Evolutionary conservation across 2,888 invertebrate genomes (phyloP), one percentile per base, ranked within the genome.

Genomic region (Drosophila cognata): DNA sequence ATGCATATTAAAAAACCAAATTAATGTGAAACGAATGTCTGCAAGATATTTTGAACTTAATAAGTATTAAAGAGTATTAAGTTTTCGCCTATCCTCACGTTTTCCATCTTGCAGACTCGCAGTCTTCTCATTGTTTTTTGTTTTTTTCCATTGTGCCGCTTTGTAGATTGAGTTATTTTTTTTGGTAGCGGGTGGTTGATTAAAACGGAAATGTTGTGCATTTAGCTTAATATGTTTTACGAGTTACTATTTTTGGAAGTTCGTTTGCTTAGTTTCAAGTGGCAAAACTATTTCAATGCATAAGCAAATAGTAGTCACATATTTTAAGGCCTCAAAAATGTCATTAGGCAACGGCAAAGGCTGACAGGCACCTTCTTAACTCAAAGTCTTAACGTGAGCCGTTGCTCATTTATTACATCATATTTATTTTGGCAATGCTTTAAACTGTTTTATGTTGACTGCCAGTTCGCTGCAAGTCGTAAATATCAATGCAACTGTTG

Each of bases 151-250:
- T 69, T 65, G 73, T 71, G 31, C 56, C 62, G 80, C 50, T 65
- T 65, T 81, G 64, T 55, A 79, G 78, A 84, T 89, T 70, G 56
- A 84, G 77, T 82, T 81, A 72, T 80, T 79, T 50, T 50, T 36
- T 65, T 53, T 77, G 72, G 63, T 84, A 81, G 89, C 91, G 89
- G 90, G 89, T 87, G 90, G 82, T 87, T 88, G 83, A 90, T 91
- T 88, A 88, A 86, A 91, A 76, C 83, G 87, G 91, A 91, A 89
- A 91, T 91, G 75, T 80, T 82, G 75, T 77, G 77, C 74, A 74
- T 82, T 86, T 73, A 81, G 69, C 67, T 67, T 89, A 84, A 89
- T 87, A 82, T 76, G 57, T 62, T 70, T 71, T 67, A 65, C 78
- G 79, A 81, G 60, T 66, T 38, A 74, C 7, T 41, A 33, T 41